Evolutionary conservation across 2,888 invertebrate species (phyloP).

Genomic region (Parascotia fuliginaria): DNA sequence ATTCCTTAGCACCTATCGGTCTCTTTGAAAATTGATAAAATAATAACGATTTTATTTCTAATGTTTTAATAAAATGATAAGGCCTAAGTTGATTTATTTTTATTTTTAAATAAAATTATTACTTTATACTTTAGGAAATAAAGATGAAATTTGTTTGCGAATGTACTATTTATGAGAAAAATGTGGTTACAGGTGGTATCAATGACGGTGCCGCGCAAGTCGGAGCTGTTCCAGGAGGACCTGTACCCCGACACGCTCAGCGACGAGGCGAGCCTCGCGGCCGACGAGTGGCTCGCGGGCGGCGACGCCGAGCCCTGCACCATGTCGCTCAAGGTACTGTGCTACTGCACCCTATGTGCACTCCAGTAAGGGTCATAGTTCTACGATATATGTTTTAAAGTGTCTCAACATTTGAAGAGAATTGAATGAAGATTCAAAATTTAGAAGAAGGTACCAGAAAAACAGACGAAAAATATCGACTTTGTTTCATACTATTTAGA

Average conservation of each 20-base stretch:
- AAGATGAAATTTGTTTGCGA: not conserved
- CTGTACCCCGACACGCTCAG: conserved; percentile 98
- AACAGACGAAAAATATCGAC: too few species aligned
- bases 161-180: not conserved
- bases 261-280: conserved; percentile 94
- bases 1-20: too few species aligned
- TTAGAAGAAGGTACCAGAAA: too few species aligned
- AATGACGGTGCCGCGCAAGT: conserved; percentile 99
- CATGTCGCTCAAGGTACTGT: conserved; percentile 93
- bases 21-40: too few species aligned
- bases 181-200: conserved; percentile 88
- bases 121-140: not conserved
- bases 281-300: conserved; percentile 97
- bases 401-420: too few species aligned
- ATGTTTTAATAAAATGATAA: too few species aligned
- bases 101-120: not conserved
- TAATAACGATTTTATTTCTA: too few species aligned
- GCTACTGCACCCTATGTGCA: not conserved
- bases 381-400: too few species aligned
- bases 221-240: conserved; percentile 98
- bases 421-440: too few species aligned
- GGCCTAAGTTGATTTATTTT: too few species aligned
- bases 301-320: conserved; percentile 96
- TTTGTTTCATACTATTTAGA: too few species aligned
- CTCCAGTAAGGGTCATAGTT: too few species aligned